phyloP scores from a whole-genome alignment of 2,113 vertebrate genomes.

The Prochilodus magdalenae region DNA sequence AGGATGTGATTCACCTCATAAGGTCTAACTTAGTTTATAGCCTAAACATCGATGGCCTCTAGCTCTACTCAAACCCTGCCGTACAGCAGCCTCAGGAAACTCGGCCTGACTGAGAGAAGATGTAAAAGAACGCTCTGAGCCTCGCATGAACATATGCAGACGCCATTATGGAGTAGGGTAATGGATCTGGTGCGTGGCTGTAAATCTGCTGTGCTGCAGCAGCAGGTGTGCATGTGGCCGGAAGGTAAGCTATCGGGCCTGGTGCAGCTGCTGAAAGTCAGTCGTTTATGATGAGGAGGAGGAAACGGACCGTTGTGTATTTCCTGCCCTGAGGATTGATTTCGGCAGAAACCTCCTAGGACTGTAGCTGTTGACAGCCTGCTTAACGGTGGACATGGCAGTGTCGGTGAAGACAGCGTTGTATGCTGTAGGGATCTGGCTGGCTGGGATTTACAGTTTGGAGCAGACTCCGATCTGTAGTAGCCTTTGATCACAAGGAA shows the following conservation, averaged over 20 bases:
- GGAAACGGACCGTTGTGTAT: neutral
- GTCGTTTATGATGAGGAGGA: neutral
- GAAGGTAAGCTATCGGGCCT: conserved; percentile 29
- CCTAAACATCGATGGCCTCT: neutral
- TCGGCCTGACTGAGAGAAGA: neutral
- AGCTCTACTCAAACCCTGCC: neutral
- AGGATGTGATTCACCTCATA: neutral
- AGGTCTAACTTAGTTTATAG: neutral
- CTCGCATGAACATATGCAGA: neutral
- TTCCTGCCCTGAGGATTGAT: conserved; percentile 31
- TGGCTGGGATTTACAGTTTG: neutral
- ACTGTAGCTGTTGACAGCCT: conserved; percentile 17
- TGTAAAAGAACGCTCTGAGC: neutral
- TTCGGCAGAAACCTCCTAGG: conserved; percentile 22
- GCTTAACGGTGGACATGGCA: conserved; percentile 7
- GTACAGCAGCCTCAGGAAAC: neutral
- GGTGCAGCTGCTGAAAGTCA: conserved; percentile 31
- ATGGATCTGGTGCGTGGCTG: conserved; percentile 1
- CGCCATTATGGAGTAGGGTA: neutral
- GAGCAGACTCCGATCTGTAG: neutral
- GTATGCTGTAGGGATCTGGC: neutral
- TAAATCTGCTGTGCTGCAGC: conserved; percentile 35
- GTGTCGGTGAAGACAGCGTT: neutral
- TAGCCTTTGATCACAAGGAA: neutral
- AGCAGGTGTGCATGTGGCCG: conserved; percentile 16